Base-by-base conservation (phyloP, 2,113 vertebrate genomes). In the Gymnobelideus leadbeateri region DNA sequence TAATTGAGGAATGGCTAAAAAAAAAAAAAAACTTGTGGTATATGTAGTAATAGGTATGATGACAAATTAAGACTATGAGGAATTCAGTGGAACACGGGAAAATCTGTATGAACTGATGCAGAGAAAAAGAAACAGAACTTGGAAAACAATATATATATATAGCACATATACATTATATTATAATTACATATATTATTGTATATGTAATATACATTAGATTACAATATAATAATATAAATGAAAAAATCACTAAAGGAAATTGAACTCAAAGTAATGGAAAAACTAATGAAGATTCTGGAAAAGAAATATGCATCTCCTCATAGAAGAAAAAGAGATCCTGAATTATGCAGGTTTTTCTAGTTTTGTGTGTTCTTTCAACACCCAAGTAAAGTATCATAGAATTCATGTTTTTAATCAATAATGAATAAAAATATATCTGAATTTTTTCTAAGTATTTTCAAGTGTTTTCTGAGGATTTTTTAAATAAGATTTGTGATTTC, bases 401-500 rank as follows among this genome's bases (percentile, higher is more conserved):
- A 92, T 49, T 55, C n/a, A 57, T 91, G n/a, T 89, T 95, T 23
- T 53, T 53, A 53, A 28, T 25, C 26, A 91, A 91, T 92, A 21
- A 51, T 91, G n/a, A 93, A 93, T 93, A 25, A 96, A 77, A 92
- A 37, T 93, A 37, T 84, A 94, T 23, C 55, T 95, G 31, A 51
- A 3, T 49, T 92, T 92, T 49, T n/a, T 92, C 28, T 89, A 90
- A 26, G 24, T 54, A 46, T 28, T 93, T 95, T 92, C 51, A 93
- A 96, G 89, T 52, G 51, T 37, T 49, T 51, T 77, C 16, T 77
- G 37, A 68, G 61, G 25, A 68, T 68, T 68, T 68, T 68, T 68
- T 68, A 37, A 16, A 68, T 12, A 5, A 77, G 5, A 77, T n/a
- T 77, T 77, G 31, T 77, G 68, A n/a, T 77, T n/a, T 77, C 16